Percentiles rank a stretch among this genome's conserved stretches.
These are phyloP conservation scores for Holacanthella duospinosa DNA, from an alignment of 2,888 invertebrate genomes.

Conservation along the genomic window DNA sequence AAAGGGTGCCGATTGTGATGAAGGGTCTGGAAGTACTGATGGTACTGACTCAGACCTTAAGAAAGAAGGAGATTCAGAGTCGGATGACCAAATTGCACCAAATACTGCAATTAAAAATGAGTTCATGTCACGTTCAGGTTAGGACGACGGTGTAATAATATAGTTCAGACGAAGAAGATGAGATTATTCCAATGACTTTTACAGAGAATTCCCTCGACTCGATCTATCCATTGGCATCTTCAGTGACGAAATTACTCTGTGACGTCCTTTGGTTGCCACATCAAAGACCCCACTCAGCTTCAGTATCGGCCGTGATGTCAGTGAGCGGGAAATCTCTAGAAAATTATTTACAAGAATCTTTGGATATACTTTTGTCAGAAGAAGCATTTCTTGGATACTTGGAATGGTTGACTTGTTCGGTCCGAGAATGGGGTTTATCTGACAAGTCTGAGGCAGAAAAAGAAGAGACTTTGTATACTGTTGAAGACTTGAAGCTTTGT, in stretches of 20 bases:
- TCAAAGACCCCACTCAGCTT: slow-evolving; percentile 34
- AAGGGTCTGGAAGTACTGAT: background rate
- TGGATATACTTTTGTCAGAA: slow-evolving; percentile 31
- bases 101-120: background rate
- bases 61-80: background rate
- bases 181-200: background rate
- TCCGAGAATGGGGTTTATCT: slow-evolving; percentile 24
- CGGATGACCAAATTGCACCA: background rate
- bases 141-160: background rate
- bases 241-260: slow-evolving; percentile 33
- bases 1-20: background rate
- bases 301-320: slow-evolving; percentile 34
- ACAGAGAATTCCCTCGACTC: slow-evolving; percentile 10
- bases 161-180: background rate
- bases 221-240: slow-evolving; percentile 33
- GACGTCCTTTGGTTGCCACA: slow-evolving; percentile 36
- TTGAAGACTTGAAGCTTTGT: slow-evolving; percentile 31
- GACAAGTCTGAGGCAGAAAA: slow-evolving; percentile 15
- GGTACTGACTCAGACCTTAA: background rate
- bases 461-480: slow-evolving; percentile 15
- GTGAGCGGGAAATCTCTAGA: slow-evolving; percentile 36
- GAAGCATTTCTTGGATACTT: slow-evolving; percentile 31
- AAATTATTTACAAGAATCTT: slow-evolving; percentile 33
- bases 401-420: slow-evolving; percentile 25
- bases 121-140: background rate